Conservation (phyloP, 2,888 invertebrate species). For the Hydropsyche betteni region DNA sequence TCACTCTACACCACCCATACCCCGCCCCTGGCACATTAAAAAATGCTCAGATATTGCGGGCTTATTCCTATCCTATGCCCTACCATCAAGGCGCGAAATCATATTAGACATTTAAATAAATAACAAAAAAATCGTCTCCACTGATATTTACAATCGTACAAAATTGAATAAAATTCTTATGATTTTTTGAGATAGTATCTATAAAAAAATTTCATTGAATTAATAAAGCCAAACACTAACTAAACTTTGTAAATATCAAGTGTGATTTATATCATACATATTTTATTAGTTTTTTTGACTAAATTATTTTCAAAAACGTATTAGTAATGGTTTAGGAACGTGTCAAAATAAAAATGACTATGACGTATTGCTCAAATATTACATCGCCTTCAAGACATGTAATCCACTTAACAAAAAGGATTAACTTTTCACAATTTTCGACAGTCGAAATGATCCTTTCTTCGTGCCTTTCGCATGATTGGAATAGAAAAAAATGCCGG, state of each 20-base stretch:
- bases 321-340: slow-evolving; percentile 30
- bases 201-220: background rate
- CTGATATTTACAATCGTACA: background rate
- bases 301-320: slow-evolving; percentile 10
- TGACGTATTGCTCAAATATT: slow-evolving; percentile 43
- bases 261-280: too few relatives aligned
- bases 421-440: slow-evolving; percentile 26
- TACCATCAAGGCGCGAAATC: slow-evolving; percentile 10
- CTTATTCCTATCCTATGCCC: slow-evolving; percentile 29
- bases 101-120: slow-evolving; percentile 33
- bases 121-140: background rate
- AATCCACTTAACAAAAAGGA: slow-evolving; percentile 39
- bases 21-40: slow-evolving; percentile 28
- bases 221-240: too few relatives aligned
- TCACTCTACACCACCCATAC: too few relatives aligned
- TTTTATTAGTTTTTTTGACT: too few relatives aligned
- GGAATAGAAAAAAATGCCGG: too few relatives aligned
- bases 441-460: background rate
- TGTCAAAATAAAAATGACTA: slow-evolving; percentile 44
- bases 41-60: slow-evolving; percentile 40
- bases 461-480: background rate
- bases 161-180: too few relatives aligned
- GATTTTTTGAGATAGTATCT: too few relatives aligned
- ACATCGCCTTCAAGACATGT: background rate
- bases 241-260: too few relatives aligned